Percentiles rank a stretch among this genome's conserved stretches.
Evolutionary conservation across 2,888 invertebrate species (phyloP).

Genomic region (Cataglyphis cursor): DNA sequence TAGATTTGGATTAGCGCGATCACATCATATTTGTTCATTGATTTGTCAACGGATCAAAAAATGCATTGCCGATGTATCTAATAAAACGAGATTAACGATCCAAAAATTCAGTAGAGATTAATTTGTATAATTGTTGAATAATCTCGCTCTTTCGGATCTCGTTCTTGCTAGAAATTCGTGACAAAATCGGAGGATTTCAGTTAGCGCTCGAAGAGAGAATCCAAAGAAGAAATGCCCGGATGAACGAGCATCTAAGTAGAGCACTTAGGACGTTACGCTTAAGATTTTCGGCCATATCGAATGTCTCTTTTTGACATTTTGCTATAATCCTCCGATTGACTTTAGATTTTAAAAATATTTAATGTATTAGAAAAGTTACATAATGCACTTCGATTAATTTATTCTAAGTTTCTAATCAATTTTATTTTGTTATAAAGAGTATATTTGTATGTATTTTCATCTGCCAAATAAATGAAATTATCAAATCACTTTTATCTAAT

Average conservation of each 20-base stretch:
- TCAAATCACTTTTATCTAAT: background rate
- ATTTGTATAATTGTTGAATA: conserved; percentile 69
- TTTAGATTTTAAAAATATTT: conserved; percentile 18
- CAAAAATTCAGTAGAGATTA: conserved; percentile 54
- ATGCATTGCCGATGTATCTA: too few species aligned
- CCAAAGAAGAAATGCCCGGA: conserved; percentile 57
- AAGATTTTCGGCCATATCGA: conserved; percentile 29
- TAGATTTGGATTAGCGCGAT: too few species aligned
- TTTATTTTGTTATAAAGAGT: background rate
- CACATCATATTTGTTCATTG: too few species aligned
- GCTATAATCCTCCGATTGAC: background rate
- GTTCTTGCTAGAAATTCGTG: conserved; percentile 11
- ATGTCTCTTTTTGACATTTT: conserved; percentile 47
- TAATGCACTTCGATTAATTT: conserved; percentile 29
- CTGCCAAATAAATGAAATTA: background rate
- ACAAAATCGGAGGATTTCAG: conserved; percentile 53
- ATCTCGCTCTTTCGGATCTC: conserved; percentile 55
- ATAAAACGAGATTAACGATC: conserved; percentile 58
- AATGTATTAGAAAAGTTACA: background rate
- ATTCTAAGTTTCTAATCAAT: conserved; percentile 10
- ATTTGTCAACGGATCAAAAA: too few species aligned
- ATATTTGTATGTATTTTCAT: background rate
- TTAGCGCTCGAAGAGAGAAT: conserved; percentile 34
- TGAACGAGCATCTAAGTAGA: conserved; percentile 66
- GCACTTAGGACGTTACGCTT: conserved; percentile 3